Conservation (phyloP, 2,888 invertebrate species). For the Yponomeuta malinellus region DNA sequence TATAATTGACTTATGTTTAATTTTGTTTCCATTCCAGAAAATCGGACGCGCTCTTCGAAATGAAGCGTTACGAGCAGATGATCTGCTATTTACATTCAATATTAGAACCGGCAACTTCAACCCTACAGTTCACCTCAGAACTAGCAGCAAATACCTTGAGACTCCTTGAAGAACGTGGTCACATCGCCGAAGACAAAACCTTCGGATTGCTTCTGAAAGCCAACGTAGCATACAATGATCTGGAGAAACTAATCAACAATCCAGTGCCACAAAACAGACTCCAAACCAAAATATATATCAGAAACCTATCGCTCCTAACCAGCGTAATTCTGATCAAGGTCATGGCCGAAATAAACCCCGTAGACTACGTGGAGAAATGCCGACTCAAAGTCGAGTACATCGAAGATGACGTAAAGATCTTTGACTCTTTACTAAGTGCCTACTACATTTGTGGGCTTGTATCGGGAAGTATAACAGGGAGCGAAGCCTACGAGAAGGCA, state of each 20-base stretch:
- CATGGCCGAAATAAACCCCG: slow-evolving; percentile 78
- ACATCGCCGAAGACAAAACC: neutral
- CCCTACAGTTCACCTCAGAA: slow-evolving; percentile 32
- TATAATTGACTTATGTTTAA: neutral
- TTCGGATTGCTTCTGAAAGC: neutral
- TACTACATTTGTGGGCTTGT: slow-evolving; percentile 73
- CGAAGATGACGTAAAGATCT: slow-evolving; percentile 79
- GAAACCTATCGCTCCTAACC: slow-evolving; percentile 46
- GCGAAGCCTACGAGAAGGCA: slow-evolving; percentile 41
- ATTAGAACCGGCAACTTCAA: slow-evolving; percentile 20
- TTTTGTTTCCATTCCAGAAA: slow-evolving; percentile 36
- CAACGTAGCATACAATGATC: slow-evolving; percentile 1
- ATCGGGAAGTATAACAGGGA: slow-evolving; percentile 45
- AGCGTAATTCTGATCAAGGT: slow-evolving; percentile 75
- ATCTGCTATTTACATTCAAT: slow-evolving; percentile 36
- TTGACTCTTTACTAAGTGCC: slow-evolving; percentile 71
- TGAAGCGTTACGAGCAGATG: slow-evolving; percentile 48
- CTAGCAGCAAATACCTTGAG: neutral
- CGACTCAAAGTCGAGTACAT: slow-evolving; percentile 82
- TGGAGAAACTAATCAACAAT: slow-evolving; percentile 1
- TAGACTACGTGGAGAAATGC: slow-evolving; percentile 90
- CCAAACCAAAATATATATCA: neutral
- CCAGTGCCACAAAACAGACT: neutral
- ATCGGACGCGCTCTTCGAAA: slow-evolving; percentile 48
- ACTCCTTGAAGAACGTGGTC: neutral